Evolutionary conservation across 2,797 vertebrate species (phyloP).

Genomic region (Lithobates pipiens): DNA sequence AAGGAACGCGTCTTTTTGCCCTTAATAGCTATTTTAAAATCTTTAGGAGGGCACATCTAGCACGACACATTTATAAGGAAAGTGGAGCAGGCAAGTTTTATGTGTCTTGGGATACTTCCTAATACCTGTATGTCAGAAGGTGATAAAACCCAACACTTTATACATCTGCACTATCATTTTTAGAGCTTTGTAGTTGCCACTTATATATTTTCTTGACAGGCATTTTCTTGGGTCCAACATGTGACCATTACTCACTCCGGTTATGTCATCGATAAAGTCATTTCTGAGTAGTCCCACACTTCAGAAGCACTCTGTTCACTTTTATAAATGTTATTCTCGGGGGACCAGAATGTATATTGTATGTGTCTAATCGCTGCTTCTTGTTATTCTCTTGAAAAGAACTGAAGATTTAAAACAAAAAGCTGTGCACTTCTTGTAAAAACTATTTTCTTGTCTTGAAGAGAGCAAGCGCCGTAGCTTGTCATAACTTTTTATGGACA

Average conservation of each 20-base stretch:
- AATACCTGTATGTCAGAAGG: too few species aligned
- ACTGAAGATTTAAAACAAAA: neutral
- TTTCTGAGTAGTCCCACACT: neutral
- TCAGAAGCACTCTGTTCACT: neutral
- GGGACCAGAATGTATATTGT: neutral
- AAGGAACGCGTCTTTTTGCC: too few species aligned
- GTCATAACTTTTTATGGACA: neutral
- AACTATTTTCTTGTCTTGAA: neutral
- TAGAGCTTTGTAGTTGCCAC: too few species aligned
- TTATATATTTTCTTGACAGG: too few species aligned
- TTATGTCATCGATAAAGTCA: neutral
- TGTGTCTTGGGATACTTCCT: too few species aligned
- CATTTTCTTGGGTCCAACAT: neutral
- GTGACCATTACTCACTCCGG: neutral
- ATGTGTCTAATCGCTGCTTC: neutral
- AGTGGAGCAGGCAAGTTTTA: too few species aligned
- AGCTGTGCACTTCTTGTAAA: neutral
- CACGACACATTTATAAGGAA: too few species aligned
- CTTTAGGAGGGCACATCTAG: too few species aligned
- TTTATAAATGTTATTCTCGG: neutral
- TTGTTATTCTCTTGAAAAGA: neutral
- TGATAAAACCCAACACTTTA: too few species aligned
- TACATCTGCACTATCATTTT: too few species aligned
- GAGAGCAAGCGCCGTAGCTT: neutral
- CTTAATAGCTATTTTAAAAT: too few species aligned